Conservation (phyloP, 2,888 invertebrate species). For the Ethmia dodecea region DNA sequence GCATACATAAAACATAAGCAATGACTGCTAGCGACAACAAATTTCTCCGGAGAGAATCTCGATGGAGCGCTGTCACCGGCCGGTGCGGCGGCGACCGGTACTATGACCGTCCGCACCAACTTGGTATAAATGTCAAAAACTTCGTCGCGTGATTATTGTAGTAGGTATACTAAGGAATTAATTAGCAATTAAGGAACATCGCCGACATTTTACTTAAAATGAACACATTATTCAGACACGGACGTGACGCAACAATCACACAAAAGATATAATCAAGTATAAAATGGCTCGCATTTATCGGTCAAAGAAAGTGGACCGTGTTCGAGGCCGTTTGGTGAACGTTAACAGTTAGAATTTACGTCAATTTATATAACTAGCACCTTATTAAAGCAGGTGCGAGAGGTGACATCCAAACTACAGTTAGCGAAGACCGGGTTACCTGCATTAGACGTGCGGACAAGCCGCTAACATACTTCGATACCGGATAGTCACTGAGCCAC, state of each 20-base stretch:
- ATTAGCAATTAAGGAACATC: too few species aligned
- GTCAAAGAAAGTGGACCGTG: slow-evolving; percentile 57
- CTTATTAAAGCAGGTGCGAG: slow-evolving; percentile 50
- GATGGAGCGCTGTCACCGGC: slow-evolving; percentile 36
- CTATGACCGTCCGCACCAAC: too few species aligned
- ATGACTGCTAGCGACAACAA: slow-evolving; percentile 34
- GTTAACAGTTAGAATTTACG: slow-evolving; percentile 45
- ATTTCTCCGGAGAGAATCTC: slow-evolving; percentile 65
- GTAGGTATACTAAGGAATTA: too few species aligned
- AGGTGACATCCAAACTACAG: slow-evolving; percentile 64
- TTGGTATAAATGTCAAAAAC: too few species aligned
- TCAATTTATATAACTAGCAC: slow-evolving; percentile 64
- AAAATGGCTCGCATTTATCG: slow-evolving; percentile 36
- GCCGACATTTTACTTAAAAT: slow-evolving; percentile 6
- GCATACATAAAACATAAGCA: slow-evolving; percentile 59
- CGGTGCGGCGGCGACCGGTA: slow-evolving; percentile 22
- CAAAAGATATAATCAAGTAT: not conserved
- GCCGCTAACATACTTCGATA: slow-evolving; percentile 48
- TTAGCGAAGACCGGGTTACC: slow-evolving; percentile 69
- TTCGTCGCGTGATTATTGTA: too few species aligned
- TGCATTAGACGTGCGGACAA: slow-evolving; percentile 44
- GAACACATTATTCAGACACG: slow-evolving; percentile 4
- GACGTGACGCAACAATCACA: slow-evolving; percentile 26
- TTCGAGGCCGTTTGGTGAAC: slow-evolving; percentile 32
- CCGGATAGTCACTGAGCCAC: slow-evolving; percentile 28